Conservation (phyloP, 2,797 vertebrate genomes). For the Micropoecilia bifurca region DNA sequence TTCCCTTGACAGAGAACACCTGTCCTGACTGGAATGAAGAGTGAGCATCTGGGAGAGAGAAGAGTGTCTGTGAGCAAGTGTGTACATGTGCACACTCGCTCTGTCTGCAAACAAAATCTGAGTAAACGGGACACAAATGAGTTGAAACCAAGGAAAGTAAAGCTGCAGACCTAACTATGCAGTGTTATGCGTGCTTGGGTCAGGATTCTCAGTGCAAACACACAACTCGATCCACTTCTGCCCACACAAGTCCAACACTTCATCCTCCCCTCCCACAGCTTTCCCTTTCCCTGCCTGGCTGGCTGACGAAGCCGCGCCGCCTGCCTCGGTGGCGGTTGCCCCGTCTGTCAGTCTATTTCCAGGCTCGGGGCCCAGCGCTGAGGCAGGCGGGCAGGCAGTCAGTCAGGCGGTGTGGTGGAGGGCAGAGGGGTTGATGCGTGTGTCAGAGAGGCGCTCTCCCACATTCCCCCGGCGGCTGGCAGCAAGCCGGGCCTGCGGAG, state of each 20-base stretch:
- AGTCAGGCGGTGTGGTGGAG: constrained; percentile 80
- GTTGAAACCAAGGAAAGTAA: constrained; percentile 48
- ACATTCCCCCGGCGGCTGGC: constrained; percentile 90
- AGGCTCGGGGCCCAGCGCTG: constrained; percentile 69
- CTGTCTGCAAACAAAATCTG: constrained; percentile 43
- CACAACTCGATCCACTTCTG: constrained; percentile 66
- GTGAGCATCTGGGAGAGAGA: constrained; percentile 56
- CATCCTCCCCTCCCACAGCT: constrained; percentile 60
- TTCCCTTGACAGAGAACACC: constrained; percentile 70
- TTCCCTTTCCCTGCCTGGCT: constrained; percentile 63
- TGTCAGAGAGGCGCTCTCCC: constrained; percentile 88
- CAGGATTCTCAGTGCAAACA: constrained; percentile 54
- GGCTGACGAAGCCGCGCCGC: constrained; percentile 55
- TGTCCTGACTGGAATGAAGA: constrained; percentile 64
- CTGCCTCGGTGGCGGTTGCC: constrained; percentile 73
- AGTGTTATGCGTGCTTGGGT: constrained; percentile 34
- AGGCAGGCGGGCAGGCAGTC: constrained; percentile 74
- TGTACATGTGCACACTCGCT: constrained; percentile 30
- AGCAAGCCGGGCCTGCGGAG: constrained; percentile 87
- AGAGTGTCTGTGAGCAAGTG: constrained; percentile 34
- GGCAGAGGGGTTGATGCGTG: constrained; percentile 87
- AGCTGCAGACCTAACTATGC: constrained; percentile 56
- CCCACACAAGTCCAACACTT: constrained; percentile 62
- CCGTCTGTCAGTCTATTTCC: constrained; percentile 82
- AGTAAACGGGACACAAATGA: constrained; percentile 53